Evolutionary conservation across 1,140 invertebrate genomes (phyloP).

Genomic region (Orius insidiosus): DNA sequence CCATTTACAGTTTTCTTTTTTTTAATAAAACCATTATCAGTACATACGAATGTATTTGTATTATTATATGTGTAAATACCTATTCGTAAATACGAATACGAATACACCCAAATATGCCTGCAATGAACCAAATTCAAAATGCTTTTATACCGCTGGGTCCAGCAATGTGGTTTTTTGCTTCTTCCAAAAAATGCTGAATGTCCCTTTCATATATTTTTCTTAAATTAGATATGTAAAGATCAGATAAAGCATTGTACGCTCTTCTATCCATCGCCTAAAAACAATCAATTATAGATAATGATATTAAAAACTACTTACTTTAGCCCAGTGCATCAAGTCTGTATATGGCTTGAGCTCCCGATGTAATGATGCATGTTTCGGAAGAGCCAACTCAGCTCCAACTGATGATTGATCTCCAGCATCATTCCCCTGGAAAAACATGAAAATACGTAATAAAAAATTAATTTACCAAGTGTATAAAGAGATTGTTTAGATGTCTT

Average conservation of each 20-base stretch:
- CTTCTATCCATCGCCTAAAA: conserved; percentile 65
- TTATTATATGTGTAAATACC: no score
- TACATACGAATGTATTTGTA: no score
- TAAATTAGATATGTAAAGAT: conserved; percentile 59
- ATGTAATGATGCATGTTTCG: conserved; percentile 61
- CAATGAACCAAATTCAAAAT: no score
- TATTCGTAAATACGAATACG: no score
- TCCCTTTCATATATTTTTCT: conserved; percentile 74
- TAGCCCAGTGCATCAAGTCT: conserved; percentile 79
- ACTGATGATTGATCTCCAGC: conserved; percentile 34
- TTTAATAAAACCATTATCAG: no score
- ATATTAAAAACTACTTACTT: conserved; percentile 31
- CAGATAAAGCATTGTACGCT: conserved; percentile 59
- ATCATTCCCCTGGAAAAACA: conserved; percentile 41
- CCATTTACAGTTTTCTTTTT: no score
- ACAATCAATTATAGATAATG: conserved; percentile 84
- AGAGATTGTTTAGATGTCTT: conserved; percentile 79
- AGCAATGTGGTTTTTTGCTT: conserved; percentile 39
- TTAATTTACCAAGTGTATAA: conserved; percentile 78
- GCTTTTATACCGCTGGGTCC: conserved; percentile 23
- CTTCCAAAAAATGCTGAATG: conserved; percentile 59
- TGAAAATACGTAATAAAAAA: background rate
- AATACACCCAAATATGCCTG: no score
- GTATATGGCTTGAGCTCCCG: conserved; percentile 65
- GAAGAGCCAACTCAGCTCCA: conserved; percentile 47